These are phyloP conservation scores for Platysteira castanea DNA, from an alignment of 2,113 vertebrate species.

Conservation along the genomic window DNA sequence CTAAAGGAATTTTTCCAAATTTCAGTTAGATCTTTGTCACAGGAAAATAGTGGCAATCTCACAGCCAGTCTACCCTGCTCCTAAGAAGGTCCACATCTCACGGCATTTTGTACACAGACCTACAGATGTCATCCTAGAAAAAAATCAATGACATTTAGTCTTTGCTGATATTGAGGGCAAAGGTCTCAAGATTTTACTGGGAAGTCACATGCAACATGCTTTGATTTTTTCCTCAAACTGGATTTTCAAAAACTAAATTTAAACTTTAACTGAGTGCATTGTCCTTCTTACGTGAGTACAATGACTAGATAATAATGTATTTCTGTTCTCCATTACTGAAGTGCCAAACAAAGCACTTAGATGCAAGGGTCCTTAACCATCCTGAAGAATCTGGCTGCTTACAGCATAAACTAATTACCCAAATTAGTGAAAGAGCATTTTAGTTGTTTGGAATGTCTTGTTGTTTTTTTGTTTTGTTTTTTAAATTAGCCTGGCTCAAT, in stretches of 20 bases:
- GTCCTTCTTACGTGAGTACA: background rate
- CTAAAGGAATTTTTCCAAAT: background rate
- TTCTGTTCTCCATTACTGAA: background rate
- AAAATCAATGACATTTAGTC: background rate
- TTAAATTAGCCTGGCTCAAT: background rate
- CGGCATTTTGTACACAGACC: background rate
- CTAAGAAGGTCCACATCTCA: background rate
- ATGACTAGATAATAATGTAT: background rate
- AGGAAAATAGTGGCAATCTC: background rate
- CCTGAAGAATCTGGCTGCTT: background rate
- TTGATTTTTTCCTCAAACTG: background rate
- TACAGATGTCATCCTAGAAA: background rate
- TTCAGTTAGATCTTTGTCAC: background rate
- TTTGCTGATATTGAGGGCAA: background rate
- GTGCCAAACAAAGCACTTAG: background rate
- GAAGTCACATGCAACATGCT: background rate
- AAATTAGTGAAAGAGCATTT: background rate
- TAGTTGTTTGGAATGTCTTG: background rate
- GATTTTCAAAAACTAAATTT: background rate
- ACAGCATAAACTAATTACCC: background rate
- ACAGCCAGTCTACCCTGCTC: background rate
- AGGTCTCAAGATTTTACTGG: background rate
- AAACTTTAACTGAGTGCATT: background rate
- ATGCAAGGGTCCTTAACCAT: background rate
- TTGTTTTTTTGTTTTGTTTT: background rate